phyloP scores from a whole-genome alignment of 2,113 vertebrate species.

The Antigone vipio region DNA sequence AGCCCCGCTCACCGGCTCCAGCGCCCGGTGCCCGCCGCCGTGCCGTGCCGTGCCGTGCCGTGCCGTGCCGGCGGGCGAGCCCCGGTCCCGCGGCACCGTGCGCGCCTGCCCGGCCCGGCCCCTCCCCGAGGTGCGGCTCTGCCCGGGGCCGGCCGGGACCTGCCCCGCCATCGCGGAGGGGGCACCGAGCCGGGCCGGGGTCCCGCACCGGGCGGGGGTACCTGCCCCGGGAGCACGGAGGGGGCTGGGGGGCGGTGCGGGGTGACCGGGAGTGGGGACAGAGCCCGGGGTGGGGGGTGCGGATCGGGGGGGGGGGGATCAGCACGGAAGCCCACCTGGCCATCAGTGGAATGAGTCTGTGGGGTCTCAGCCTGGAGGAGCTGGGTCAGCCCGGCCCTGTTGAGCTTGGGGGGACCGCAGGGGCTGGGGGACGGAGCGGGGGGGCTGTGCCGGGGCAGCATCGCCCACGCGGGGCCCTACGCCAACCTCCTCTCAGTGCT shows the following conservation, averaged over 20 bases:
- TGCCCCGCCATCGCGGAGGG: background rate
- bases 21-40: background rate
- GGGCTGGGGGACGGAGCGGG: accelerated
- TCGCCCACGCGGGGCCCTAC: background rate
- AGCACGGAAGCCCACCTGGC: background rate
- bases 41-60: background rate
- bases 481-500: background rate
- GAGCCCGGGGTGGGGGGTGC: background rate
- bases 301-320: too few relatives aligned
- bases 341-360: background rate
- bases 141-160: background rate
- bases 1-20: background rate
- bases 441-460: background rate
- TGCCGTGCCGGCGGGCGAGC: background rate
- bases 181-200: background rate
- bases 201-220: too few relatives aligned
- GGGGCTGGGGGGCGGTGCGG: background rate
- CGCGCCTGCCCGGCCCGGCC: background rate
- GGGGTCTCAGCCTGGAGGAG: background rate
- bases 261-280: background rate
- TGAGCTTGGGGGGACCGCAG: background rate
- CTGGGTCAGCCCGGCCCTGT: background rate
- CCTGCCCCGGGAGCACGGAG: too few relatives aligned
- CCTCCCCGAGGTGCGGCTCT: background rate
- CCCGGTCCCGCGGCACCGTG: background rate